Base-by-base conservation (phyloP, 92 coral and sea anemone genomes). In the Actinostola sp. region DNA sequence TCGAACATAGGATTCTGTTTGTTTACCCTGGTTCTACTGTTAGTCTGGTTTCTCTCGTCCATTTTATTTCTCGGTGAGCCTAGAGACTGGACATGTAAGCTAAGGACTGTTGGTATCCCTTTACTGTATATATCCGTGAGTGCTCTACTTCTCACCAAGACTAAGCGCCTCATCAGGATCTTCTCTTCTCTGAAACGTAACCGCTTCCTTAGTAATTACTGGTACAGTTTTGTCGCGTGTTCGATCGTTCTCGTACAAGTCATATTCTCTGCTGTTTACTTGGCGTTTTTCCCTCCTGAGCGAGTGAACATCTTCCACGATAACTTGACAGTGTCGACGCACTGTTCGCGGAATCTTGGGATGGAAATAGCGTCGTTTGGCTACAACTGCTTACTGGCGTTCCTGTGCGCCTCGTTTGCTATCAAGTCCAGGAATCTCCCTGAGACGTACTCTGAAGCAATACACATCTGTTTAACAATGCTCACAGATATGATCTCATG, bases 141-240 rank as follows among this genome's bases (percentile, higher is more conserved):
- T 59, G 88, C 97, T 4, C 82, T 89, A 42, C 87, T 95, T 32
- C 82, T 95, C 17, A 88, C 99, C 63, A 95, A 95, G 70, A 95
- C 99, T 1, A 91, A 88, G 27, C 85, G 99, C 25, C 87, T 95
- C 36, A 83, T 95, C 12, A 90, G 86, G 14, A 95, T 95, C 34
- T 95, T 95, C 80, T 83, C 93, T 38, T 87, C 93, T 11, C 63
- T 88, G 11, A 87, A 79, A 56, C 72, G 77, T 36, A 84, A 89
- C 59, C 86, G 92, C 15, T 89, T 92, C 31, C 92, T 95, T 35
- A 83, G 89, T 79, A 95, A 84, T 34, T 90, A 85, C 27, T 88
- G 92, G 91, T 88, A 89, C 38, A 88, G 89, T 9, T 91, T 88
- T 44, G 68, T 86, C 25, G 90, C 97, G 42, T 84, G 96, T 77